A percentile compares a stretch with the other conserved stretches of the same genome.
Conservation (phyloP, 2,888 invertebrate species). For the Lordiphosa fenestrarum region DNA sequence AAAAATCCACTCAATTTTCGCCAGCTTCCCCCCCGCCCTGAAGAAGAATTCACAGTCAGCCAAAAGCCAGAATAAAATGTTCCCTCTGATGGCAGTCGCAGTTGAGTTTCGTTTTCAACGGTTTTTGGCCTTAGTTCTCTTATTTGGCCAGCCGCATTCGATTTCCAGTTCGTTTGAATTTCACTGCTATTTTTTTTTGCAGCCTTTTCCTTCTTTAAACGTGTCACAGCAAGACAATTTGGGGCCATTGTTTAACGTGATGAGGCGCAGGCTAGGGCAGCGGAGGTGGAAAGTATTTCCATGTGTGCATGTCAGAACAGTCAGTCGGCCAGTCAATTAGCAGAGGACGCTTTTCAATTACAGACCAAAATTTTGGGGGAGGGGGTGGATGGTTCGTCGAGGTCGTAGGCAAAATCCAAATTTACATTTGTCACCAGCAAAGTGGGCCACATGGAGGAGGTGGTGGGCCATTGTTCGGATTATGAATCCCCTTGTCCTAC, state of each 20-base stretch:
- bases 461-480: conserved; percentile 5
- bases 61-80: conserved; percentile 8
- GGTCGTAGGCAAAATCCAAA: conserved; percentile 23
- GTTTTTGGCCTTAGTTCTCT: conserved; percentile 6
- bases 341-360: conserved; percentile 70
- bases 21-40: conserved; percentile 1
- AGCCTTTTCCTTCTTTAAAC: conserved; percentile 34
- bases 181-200: background rate
- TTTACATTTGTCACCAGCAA: conserved; percentile 48
- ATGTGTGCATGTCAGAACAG: conserved; percentile 60
- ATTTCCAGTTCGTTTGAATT: conserved; percentile 15
- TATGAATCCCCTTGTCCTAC: conserved; percentile 7
- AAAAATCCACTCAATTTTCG: conserved; percentile 6
- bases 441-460: conserved; percentile 29
- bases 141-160: conserved; percentile 10
- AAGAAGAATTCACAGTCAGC: conserved; percentile 4
- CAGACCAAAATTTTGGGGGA: conserved; percentile 45
- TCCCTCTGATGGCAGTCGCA: background rate
- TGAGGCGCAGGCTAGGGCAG: background rate
- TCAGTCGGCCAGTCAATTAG: conserved; percentile 71
- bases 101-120: conserved; percentile 10
- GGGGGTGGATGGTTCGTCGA: background rate
- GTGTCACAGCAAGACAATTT: conserved; percentile 41
- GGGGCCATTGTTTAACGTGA: conserved; percentile 24
- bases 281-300: conserved; percentile 53